Evolutionary conservation across 2,888 invertebrate species (phyloP), one percentile per base, ranked within the genome.

Genomic region (Caenorhabditis afra): DNA sequence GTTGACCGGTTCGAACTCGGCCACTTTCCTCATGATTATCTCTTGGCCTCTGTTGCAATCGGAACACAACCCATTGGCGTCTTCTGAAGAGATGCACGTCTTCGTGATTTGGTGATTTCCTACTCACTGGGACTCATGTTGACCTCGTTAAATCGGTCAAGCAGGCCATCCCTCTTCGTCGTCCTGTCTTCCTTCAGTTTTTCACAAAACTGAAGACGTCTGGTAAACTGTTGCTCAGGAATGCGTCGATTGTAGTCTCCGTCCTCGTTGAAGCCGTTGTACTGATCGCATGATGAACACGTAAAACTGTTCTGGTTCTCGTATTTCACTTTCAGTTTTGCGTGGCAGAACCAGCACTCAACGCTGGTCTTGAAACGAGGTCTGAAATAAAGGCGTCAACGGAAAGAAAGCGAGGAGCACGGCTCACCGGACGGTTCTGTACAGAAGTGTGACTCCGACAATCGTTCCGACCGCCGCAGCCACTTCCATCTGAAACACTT

Each of bases 321-420:
- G 50, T 76, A 80, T 0, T 64, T 45, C 3, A 84, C 84, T 22
- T 44, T 55, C 7, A 67, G 66, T 23, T 77, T 52, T 23, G 53
- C 18, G 47, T 83, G 78, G 55, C 87, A 87, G 61, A 87, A 87
- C 87, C 87, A 87, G 45, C 87, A 87, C 39, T 85, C 81, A 5
- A 83, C 84, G n/a, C 53, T 61, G 11, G 68, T 39, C 41, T 66
- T 75, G 8, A 55, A 29, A 18, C 47, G 22, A 5, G 71, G 68
- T 50, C 81, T 81, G 62, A 35, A 80, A n/a, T n/a, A n/a, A n/a
- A n/a, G n/a, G n/a, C n/a, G n/a, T n/a, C n/a, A n/a, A 66, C 50
- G 5, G 20, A 23, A 35, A 22, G 35, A 14, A 35, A 20, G 18
- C 16, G n/a, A 41, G 41, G 37, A 37, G 16, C 23, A 5, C 18